Evolutionary conservation across 2,797 vertebrate species (phyloP).

Genomic region (Pelobates cultripes): DNA sequence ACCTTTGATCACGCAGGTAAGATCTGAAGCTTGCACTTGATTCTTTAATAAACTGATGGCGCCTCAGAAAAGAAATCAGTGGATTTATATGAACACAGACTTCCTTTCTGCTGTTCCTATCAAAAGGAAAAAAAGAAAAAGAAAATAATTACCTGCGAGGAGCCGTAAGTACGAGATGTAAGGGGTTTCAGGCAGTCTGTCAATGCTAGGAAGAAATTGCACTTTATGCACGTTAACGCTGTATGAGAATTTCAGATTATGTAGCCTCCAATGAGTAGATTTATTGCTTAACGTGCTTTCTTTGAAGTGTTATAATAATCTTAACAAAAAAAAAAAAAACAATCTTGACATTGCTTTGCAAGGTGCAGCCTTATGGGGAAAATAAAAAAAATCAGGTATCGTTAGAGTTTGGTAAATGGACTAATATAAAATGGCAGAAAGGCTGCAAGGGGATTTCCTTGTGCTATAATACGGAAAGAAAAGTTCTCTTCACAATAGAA

Average conservation of each 20-base stretch:
- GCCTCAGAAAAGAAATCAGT: conserved; percentile 37
- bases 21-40: conserved; percentile 49
- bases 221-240: conserved; percentile 32
- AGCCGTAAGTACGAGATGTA: conserved; percentile 45
- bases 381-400: conserved; percentile 3
- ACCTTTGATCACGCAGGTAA: conserved; percentile 53
- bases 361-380: conserved; percentile 28
- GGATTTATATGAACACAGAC: conserved; percentile 5
- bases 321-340: conserved; percentile 39
- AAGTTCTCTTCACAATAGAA: background rate
- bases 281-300: conserved; percentile 40
- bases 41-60: conserved; percentile 49
- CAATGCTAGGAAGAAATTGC: conserved; percentile 32
- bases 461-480: background rate
- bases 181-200: conserved; percentile 46
- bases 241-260: conserved; percentile 43
- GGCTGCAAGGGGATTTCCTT: background rate
- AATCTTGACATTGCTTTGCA: conserved; percentile 23
- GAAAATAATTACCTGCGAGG: conserved; percentile 49
- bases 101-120: conserved; percentile 20
- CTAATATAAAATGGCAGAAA: conserved; percentile 9
- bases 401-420: conserved; percentile 6
- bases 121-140: conserved; percentile 30
- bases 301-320: conserved; percentile 53
- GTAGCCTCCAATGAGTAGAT: conserved; percentile 19